Conservation (phyloP, 2,113 vertebrate genomes). For the Neogobius melanostomus region DNA sequence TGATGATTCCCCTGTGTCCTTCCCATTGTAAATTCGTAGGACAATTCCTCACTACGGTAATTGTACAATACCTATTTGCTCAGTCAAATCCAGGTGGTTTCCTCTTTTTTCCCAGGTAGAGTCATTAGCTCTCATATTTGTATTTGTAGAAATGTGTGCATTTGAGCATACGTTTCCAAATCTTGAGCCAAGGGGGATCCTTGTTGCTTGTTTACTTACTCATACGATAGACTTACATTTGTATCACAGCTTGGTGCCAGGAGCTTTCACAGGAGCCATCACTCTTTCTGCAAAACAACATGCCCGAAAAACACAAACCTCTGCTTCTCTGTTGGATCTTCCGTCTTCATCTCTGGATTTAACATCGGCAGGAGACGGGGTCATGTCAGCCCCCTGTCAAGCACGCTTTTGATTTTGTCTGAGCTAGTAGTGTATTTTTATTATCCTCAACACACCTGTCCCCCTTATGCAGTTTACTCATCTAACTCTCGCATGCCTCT, state of each 20-base stretch:
- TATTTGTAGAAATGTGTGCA: too few relatives aligned
- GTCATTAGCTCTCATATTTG: too few relatives aligned
- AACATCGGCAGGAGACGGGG: slow-evolving; percentile 31
- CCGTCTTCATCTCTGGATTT: slow-evolving; percentile 32
- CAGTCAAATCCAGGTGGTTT: too few relatives aligned
- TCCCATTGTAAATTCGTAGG: too few relatives aligned
- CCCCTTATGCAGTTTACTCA: slow-evolving; percentile 22
- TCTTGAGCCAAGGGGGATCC: not conserved
- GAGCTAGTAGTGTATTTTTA: slow-evolving; percentile 17
- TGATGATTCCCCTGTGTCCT: too few relatives aligned
- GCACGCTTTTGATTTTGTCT: slow-evolving; percentile 29
- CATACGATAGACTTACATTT: not conserved
- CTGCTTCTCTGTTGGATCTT: slow-evolving; percentile 15
- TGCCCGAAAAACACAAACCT: slow-evolving; percentile 12
- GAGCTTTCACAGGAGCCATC: slow-evolving; percentile 19
- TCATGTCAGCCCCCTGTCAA: slow-evolving; percentile 33
- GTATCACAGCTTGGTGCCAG: slow-evolving; percentile 20
- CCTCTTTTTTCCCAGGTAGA: too few relatives aligned
- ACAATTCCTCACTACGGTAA: too few relatives aligned
- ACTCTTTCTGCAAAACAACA: slow-evolving; percentile 18
- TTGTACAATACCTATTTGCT: too few relatives aligned
- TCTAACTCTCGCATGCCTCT: not conserved
- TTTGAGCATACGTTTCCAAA: too few relatives aligned
- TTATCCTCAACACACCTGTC: slow-evolving; percentile 33
- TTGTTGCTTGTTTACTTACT: not conserved